These are phyloP conservation scores for Ianthella basta DNA, from an alignment of 37 sponge, comb jelly and placozoan genomes.

Conservation along the genomic window DNA sequence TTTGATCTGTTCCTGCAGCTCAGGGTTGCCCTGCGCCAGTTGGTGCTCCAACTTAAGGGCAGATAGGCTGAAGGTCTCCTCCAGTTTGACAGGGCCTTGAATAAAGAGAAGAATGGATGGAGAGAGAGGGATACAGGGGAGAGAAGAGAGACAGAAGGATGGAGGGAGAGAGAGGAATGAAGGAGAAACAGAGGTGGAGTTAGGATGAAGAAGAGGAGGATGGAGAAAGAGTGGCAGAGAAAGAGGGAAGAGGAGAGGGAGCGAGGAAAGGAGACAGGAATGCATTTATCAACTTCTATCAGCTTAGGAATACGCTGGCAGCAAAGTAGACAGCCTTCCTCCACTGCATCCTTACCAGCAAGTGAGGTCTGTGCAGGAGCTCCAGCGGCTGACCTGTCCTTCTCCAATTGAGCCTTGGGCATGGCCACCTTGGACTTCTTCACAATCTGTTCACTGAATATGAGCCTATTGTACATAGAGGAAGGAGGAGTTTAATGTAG, in stretches of 20 bases:
- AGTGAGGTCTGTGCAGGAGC: not conserved
- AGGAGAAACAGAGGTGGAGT: no score
- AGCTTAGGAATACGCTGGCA: no score
- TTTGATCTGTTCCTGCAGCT: slow-evolving; percentile 21
- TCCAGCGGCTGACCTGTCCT: not conserved
- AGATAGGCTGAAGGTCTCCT: slow-evolving; percentile 11
- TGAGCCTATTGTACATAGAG: not conserved
- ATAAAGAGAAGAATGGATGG: no score
- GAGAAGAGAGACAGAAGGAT: no score
- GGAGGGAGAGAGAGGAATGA: no score
- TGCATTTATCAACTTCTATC: no score
- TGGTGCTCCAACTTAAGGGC: slow-evolving; percentile 15
- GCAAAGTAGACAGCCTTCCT: not conserved
- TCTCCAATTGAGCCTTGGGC: not conserved
- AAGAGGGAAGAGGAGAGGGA: no score
- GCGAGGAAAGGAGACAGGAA: no score
- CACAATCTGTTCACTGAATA: slow-evolving; percentile 23
- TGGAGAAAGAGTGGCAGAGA: no score
- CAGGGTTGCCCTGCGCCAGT: not conserved
- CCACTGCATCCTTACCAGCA: not conserved
- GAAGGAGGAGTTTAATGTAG: no score
- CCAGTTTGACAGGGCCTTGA: slow-evolving; percentile 24
- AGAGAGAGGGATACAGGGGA: no score
- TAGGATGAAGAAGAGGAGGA: no score
- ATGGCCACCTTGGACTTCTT: slow-evolving; percentile 27